Percentiles rank a stretch among this genome's conserved stretches.
These are phyloP conservation scores for Exocentrus adspersus DNA, from an alignment of 2,888 invertebrate species.

Conservation along the genomic window DNA sequence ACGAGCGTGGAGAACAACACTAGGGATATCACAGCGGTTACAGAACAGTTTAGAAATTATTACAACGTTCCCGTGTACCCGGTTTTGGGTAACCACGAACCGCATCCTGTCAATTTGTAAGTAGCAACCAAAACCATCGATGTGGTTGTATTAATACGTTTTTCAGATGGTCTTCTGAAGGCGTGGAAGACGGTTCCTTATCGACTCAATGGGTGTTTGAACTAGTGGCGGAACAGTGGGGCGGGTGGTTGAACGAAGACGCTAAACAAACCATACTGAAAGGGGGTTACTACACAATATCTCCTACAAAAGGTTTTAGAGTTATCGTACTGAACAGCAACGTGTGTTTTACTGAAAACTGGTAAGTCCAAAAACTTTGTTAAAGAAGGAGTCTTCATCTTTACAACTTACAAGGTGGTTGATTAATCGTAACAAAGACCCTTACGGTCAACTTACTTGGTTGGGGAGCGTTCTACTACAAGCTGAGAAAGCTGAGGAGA, in stretches of 20 bases:
- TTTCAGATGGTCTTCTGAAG: constrained; percentile 53
- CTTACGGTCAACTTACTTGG: constrained; percentile 84
- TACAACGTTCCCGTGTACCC: constrained; percentile 70
- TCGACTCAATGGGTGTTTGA: constrained; percentile 81
- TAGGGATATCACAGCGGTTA: constrained; percentile 67
- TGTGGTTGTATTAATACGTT: no score
- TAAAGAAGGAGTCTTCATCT: no score
- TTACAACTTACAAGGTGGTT: constrained; percentile 64
- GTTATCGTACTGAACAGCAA: constrained; percentile 83
- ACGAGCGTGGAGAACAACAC: constrained; percentile 75
- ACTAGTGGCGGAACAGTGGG: constrained; percentile 75
- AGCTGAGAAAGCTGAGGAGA: constrained; percentile 71
- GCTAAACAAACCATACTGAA: constrained; percentile 69
- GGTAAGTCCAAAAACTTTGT: no score
- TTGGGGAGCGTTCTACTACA: constrained; percentile 64
- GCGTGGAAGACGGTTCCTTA: constrained; percentile 51
- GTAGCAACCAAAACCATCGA: no score
- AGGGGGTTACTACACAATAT: constrained; percentile 81
- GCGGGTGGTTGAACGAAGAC: constrained; percentile 69
- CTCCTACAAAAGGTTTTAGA: constrained; percentile 74
- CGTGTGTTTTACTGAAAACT: constrained; percentile 78
- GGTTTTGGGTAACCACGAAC: constrained; percentile 76
- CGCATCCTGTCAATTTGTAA: constrained; percentile 83
- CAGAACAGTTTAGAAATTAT: constrained; percentile 57
- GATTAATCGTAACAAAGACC: constrained; percentile 71